Conservation (phyloP, 2,113 vertebrate genomes). For the Gracilinanus agilis region DNA sequence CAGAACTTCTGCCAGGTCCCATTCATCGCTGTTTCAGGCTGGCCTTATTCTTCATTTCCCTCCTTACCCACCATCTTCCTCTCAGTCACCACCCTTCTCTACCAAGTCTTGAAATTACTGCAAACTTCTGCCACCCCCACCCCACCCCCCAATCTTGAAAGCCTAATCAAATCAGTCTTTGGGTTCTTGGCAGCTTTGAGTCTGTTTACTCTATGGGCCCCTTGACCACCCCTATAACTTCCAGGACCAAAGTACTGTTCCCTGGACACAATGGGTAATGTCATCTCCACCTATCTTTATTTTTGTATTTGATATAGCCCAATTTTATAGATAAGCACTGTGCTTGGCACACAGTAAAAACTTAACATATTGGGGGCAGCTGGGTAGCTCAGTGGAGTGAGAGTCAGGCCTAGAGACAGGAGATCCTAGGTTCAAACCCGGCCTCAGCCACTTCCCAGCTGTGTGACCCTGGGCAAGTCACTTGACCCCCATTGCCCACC, state of each 20-base stretch:
- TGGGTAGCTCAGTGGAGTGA: too few relatives aligned
- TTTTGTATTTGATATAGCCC: not conserved
- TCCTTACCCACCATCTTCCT: not conserved
- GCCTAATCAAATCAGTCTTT: not conserved
- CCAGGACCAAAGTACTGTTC: not conserved
- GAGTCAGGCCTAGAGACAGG: too few relatives aligned
- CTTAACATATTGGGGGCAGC: too few relatives aligned
- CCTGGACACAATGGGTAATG: not conserved
- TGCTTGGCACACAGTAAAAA: not conserved
- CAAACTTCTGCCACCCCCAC: not conserved
- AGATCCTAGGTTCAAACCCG: too few relatives aligned
- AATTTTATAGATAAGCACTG: not conserved
- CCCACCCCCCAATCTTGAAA: not conserved
- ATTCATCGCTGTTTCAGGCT: not conserved
- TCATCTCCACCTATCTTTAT: not conserved
- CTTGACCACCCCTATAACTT: not conserved
- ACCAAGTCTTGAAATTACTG: not conserved
- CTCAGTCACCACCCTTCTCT: not conserved
- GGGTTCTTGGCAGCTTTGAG: not conserved
- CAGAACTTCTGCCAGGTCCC: not conserved
- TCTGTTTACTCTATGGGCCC: not conserved
- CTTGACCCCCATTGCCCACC: too few relatives aligned
- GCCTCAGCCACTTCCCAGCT: too few relatives aligned
- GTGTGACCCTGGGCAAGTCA: too few relatives aligned
- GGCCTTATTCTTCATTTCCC: not conserved